Evolutionary conservation across 1,140 invertebrate genomes (phyloP), one percentile per base, ranked within the genome.

Genomic region (Zaprionus vittiger): DNA sequence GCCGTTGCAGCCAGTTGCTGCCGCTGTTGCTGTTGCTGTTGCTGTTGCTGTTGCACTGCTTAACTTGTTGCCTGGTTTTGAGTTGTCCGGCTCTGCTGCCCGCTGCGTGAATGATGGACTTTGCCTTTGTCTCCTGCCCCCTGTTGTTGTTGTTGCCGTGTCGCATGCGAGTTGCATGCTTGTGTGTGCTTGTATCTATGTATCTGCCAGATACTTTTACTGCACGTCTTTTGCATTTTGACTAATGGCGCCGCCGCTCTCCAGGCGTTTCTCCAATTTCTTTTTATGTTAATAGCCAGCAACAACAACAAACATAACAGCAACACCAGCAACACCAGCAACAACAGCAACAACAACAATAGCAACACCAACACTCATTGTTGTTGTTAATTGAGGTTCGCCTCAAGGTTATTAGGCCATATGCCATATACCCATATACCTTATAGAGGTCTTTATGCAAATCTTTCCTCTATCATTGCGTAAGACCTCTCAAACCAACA

Each of bases 61-160:
- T 84, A 85, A 84, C 82, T 84, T 84, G 81, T 84, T 84, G 82
- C 66, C 70, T 80, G 68, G 72, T 63, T 79, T 31, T 70, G 41
- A 72, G 49, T 37, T 64, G 65, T 69, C 79, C 62, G 60, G 52
- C 60, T 55, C 71, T 68, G 83, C 83, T 87, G 78, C 84, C 85
- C 84, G 85, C 85, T 89, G 85, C 67, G 85, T 89, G 85, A 89
- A 85, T 89, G 85, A 89, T 89, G 85, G 85, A 89, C 85, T 90
- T 90, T 84, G 85, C 90, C 71, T 74, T 73, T 90, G 75, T 81
- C 81, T 81, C 73, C 82, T 74, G 75, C 68, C 47, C 47, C 17
- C 47, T 44, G 37, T 7, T 22, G 56, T 17, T 60, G 55, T 20
- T 38, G 22, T 56, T 77, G 71, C 74, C 80, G 80, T 80, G 81